Conservation (phyloP, 2,113 vertebrate genomes). For the Gobio gobio region DNA sequence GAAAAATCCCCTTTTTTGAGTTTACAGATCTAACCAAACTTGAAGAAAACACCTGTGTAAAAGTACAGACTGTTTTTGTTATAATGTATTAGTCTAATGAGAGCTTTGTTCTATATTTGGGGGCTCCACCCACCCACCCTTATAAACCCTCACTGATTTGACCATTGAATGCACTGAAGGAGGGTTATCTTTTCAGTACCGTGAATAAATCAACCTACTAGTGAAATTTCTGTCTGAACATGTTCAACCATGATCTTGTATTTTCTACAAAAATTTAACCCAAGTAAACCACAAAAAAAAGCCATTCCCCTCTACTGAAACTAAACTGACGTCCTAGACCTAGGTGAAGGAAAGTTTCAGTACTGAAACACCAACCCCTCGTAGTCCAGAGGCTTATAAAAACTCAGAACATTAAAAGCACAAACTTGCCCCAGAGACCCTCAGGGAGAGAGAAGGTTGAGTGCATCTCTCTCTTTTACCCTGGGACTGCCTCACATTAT, state of each 20-base stretch:
- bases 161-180: not conserved
- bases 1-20: not conserved
- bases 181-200: not conserved
- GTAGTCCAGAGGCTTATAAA: not conserved
- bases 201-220: not conserved
- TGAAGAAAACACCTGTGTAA: not conserved
- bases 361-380: constrained; percentile 2
- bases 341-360: not conserved
- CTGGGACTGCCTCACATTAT: constrained; percentile 66
- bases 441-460: constrained; percentile 27
- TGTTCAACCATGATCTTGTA: not conserved
- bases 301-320: not conserved
- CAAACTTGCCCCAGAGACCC: not conserved
- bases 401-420: constrained; percentile 20
- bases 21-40: not conserved
- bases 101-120: too few species aligned
- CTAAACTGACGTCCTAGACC: not conserved
- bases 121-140: not conserved
- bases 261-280: not conserved
- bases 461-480: constrained; percentile 32
- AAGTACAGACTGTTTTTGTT: not conserved
- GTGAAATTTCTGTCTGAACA: not conserved
- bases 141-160: not conserved
- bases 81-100: not conserved
- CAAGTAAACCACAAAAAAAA: not conserved